Evolutionary conservation across 2,797 vertebrate genomes (phyloP).

Genomic region (Podarcis lilfordi): DNA sequence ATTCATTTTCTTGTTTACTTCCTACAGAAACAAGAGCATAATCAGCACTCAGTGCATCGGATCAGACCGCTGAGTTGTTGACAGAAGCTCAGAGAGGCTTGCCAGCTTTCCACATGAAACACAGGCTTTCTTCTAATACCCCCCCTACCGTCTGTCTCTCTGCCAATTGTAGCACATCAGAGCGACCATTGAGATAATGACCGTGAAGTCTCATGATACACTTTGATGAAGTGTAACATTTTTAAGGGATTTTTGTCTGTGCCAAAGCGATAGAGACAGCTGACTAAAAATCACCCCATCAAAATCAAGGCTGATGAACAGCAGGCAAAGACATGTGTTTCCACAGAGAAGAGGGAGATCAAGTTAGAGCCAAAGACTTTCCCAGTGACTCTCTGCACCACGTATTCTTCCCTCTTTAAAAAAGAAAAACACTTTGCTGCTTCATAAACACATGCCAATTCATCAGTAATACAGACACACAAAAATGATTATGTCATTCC

Average conservation of each 20-base stretch:
- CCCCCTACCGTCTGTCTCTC: constrained; percentile 82
- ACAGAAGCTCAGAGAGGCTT: constrained; percentile 84
- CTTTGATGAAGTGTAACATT: constrained; percentile 89
- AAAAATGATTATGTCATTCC: constrained; percentile 39
- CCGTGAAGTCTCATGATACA: constrained; percentile 86
- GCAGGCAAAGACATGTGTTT: constrained; percentile 76
- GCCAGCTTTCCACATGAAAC: constrained; percentile 85
- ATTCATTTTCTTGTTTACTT: constrained; percentile 91
- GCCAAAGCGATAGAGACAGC: constrained; percentile 84
- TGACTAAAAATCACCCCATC: constrained; percentile 84
- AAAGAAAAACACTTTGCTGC: constrained; percentile 68
- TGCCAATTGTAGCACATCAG: constrained; percentile 87
- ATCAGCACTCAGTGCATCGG: constrained; percentile 84
- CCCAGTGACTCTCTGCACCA: constrained; percentile 57
- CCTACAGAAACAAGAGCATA: constrained; percentile 87
- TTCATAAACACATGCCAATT: constrained; percentile 64
- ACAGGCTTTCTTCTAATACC: constrained; percentile 83
- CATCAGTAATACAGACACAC: constrained; percentile 57
- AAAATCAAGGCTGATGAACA: constrained; percentile 82
- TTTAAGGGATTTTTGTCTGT: constrained; percentile 85
- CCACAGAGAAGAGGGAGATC: constrained; percentile 72
- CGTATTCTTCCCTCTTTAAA: constrained; percentile 50
- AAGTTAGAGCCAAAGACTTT: constrained; percentile 70
- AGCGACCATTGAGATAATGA: constrained; percentile 86
- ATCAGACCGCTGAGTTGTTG: constrained; percentile 84